phyloP scores from a whole-genome alignment of 2,113 vertebrate species.

The Rattus rattus region DNA sequence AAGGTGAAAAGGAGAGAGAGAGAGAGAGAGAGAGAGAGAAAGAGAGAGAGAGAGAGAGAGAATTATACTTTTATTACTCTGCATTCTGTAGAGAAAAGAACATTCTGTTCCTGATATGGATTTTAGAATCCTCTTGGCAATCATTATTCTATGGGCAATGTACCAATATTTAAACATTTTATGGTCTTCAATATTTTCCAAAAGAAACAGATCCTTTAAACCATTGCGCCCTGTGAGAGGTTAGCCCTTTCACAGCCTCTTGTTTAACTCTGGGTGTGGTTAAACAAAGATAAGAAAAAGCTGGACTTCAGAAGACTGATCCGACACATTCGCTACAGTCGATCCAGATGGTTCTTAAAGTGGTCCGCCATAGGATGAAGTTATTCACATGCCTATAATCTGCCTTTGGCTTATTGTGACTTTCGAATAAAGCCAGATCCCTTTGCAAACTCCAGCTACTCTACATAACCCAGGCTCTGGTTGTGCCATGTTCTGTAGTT shows the following conservation, averaged over 20 bases:
- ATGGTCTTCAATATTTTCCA: constrained; percentile 52
- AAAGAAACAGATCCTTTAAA: constrained; percentile 69
- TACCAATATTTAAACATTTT: constrained; percentile 68
- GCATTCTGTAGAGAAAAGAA: constrained; percentile 24
- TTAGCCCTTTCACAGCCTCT: constrained; percentile 25
- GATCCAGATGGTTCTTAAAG: constrained; percentile 16
- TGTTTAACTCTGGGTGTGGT: constrained; percentile 9
- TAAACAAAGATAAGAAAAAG: constrained; percentile 50
- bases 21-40: too few relatives aligned
- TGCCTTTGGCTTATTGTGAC: background rate
- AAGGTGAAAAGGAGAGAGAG: background rate
- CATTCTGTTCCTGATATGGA: constrained; percentile 65
- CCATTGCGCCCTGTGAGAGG: constrained; percentile 30
- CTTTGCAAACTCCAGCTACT: background rate
- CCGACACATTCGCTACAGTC: constrained; percentile 17
- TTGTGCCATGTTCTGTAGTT: background rate
- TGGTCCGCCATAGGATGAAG: background rate
- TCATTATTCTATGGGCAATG: constrained; percentile 34
- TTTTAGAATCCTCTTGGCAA: constrained; percentile 60
- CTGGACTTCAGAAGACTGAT: background rate
- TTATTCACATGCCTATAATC: background rate
- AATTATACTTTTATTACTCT: background rate
- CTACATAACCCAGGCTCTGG: background rate
- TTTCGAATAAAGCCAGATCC: background rate
- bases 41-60: background rate